Conservation (phyloP, 2,113 vertebrate genomes). For the Chauna torquata region DNA sequence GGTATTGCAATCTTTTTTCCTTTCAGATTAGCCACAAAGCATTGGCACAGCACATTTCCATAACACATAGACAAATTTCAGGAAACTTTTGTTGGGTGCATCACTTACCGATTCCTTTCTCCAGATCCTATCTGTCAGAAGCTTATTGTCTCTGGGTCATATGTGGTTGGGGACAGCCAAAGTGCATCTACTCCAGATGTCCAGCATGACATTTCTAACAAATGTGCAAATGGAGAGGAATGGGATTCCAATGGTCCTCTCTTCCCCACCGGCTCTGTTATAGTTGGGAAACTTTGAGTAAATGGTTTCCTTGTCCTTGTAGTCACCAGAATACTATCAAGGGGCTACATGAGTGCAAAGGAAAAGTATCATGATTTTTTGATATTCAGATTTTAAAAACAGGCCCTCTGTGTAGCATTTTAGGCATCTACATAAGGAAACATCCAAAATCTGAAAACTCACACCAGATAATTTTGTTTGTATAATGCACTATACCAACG, state of each 20-base stretch:
- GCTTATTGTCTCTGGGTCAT: not conserved
- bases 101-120: not conserved
- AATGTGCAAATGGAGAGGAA: not conserved
- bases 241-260: not conserved
- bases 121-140: not conserved
- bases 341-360: not conserved
- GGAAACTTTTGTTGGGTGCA: not conserved
- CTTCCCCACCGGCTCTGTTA: not conserved
- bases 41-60: not conserved
- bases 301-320: not conserved
- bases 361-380: not conserved
- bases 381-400: not conserved
- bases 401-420: not conserved
- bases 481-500: not conserved
- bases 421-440: not conserved
- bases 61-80: not conserved
- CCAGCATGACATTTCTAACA: not conserved
- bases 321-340: not conserved
- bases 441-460: not conserved
- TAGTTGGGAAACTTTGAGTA: not conserved
- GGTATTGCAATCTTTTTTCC: not conserved
- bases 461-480: not conserved
- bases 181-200: not conserved
- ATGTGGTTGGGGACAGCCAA: not conserved
- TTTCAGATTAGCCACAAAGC: not conserved